Conservation (phyloP, 2,888 invertebrate species). For the Eulithis testata region DNA sequence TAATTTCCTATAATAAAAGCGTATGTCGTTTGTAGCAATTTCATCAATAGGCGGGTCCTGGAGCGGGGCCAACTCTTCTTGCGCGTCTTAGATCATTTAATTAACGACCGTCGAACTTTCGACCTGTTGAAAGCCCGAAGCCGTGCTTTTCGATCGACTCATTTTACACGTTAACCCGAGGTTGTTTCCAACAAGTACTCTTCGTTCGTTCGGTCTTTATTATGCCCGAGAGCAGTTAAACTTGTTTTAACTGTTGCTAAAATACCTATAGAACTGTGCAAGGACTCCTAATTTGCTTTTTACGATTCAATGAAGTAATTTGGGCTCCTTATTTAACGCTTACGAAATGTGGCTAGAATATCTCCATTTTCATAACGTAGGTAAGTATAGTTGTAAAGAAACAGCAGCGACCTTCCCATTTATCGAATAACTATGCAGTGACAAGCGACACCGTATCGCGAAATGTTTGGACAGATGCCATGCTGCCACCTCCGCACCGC, state of each 20-base stretch:
- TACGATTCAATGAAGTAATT: constrained; percentile 4
- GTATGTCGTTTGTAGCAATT: constrained; percentile 70
- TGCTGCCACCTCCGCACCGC: constrained; percentile 37
- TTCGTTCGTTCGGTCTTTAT: constrained; percentile 41
- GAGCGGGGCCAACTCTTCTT: constrained; percentile 71
- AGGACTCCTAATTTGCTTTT: constrained; percentile 8
- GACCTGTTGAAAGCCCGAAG: constrained; percentile 82
- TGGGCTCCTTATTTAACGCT: not conserved
- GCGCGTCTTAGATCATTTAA: constrained; percentile 80
- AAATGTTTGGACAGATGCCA: constrained; percentile 69
- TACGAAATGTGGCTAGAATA: not conserved
- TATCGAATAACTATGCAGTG: constrained; percentile 58
- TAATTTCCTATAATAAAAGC: constrained; percentile 59
- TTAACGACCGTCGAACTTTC: constrained; percentile 82
- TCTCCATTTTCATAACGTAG: not conserved
- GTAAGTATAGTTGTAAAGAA: not conserved
- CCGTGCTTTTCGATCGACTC: constrained; percentile 72
- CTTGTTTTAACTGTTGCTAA: constrained; percentile 20
- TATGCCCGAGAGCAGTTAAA: constrained; percentile 29
- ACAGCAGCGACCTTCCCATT: constrained; percentile 41
- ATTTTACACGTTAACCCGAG: constrained; percentile 63
- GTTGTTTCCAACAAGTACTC: constrained; percentile 60
- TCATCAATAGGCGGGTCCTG: constrained; percentile 74
- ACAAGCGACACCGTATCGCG: constrained; percentile 46
- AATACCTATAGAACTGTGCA: constrained; percentile 12